A percentile compares a stretch with the other conserved stretches of the same genome.
phyloP scores from a whole-genome alignment of 2,888 invertebrate genomes.

The Protula sp. region DNA sequence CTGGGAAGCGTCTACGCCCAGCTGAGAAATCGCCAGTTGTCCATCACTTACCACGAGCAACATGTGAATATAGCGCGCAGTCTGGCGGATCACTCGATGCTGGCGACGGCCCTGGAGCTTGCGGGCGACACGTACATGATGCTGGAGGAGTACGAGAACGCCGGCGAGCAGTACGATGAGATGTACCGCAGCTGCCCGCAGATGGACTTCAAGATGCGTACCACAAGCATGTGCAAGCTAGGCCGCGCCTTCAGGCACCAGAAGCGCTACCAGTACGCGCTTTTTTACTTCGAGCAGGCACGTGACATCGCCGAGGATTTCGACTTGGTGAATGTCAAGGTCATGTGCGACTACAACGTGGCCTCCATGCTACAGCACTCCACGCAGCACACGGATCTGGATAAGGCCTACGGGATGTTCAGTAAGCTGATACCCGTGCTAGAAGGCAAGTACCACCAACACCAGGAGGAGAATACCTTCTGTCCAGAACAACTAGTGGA shows the following conservation, averaged over 20 bases:
- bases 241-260: conserved; percentile 35
- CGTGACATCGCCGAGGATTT: conserved; percentile 26
- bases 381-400: conserved; percentile 37
- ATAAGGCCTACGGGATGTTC: conserved; percentile 37
- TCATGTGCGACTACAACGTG: conserved; percentile 38
- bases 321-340: conserved; percentile 32
- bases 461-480: conserved; percentile 36
- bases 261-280: conserved; percentile 34
- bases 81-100: conserved; percentile 28
- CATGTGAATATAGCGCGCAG: conserved; percentile 34
- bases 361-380: conserved; percentile 42
- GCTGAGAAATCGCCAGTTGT: conserved; percentile 36
- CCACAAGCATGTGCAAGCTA: conserved; percentile 37
- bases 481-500: conserved; percentile 35
- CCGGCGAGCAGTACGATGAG: conserved; percentile 23
- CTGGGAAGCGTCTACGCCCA: conserved; percentile 44
- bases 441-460: conserved; percentile 20
- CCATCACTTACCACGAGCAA: conserved; percentile 42
- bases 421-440: conserved; percentile 29
- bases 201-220: conserved; percentile 18
- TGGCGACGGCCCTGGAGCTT: conserved; percentile 39
- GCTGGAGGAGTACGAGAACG: conserved; percentile 34
- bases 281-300: conserved; percentile 34
- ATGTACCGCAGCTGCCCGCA: conserved; percentile 7
- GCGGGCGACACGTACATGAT: conserved; percentile 40